These are phyloP conservation scores for Setophaga coronata DNA, from an alignment of 2,113 vertebrate species.

Conservation along the genomic window DNA sequence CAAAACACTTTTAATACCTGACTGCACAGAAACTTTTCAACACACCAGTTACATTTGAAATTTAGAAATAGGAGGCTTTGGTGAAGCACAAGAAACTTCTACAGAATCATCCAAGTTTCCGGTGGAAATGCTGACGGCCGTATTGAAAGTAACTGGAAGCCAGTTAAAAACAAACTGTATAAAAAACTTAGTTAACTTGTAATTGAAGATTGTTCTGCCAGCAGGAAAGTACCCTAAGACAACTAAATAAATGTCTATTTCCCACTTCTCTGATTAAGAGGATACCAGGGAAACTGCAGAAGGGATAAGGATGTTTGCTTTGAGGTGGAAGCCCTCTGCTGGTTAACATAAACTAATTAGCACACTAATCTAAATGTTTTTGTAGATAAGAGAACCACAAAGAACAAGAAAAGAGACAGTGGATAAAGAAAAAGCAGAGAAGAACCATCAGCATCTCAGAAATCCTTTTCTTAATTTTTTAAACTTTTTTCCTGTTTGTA, in stretches of 20 bases:
- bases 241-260: neutral
- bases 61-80: neutral
- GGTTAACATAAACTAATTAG: slow-evolving; percentile 60
- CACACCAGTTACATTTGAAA: neutral
- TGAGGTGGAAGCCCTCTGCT: slow-evolving; percentile 62
- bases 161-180: neutral
- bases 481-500: neutral
- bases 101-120: neutral
- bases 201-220: neutral
- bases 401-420: neutral
- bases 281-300: neutral
- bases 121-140: neutral
- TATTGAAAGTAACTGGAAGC: neutral
- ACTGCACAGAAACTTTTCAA: neutral
- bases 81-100: neutral
- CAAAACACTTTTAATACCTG: neutral
- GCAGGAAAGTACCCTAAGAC: neutral
- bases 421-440: neutral
- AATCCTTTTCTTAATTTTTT: neutral
- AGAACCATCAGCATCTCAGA: neutral
- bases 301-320: slow-evolving; percentile 1
- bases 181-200: neutral
- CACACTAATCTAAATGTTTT: neutral
- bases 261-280: neutral
- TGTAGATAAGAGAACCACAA: slow-evolving; percentile 48